A percentile compares a stretch with the other conserved stretches of the same genome.
Evolutionary conservation across 2,888 invertebrate genomes (phyloP).

Genomic region (Atherix ibis): DNA sequence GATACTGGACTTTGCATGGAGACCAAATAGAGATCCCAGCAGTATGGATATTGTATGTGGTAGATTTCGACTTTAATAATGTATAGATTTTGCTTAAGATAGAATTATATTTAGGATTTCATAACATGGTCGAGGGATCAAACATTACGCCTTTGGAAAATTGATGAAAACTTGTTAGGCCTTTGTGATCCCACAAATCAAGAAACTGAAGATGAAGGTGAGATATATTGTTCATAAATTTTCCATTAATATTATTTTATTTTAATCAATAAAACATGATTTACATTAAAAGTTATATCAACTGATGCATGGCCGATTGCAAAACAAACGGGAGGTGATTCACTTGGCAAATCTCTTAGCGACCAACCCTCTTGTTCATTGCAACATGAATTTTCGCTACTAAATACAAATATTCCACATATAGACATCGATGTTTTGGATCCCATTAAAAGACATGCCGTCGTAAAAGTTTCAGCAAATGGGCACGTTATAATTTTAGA

Average conservation of each 20-base stretch:
- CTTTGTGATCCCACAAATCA: slow-evolving; percentile 45
- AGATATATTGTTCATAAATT: no score
- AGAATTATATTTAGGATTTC: slow-evolving; percentile 39
- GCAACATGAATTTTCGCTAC: slow-evolving; percentile 58
- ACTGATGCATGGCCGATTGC: background rate
- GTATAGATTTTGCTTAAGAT: background rate
- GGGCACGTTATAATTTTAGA: slow-evolving; percentile 37
- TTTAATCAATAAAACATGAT: background rate
- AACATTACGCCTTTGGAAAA: slow-evolving; percentile 76
- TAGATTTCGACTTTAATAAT: background rate
- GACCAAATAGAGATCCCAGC: slow-evolving; percentile 43
- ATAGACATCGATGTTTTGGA: slow-evolving; percentile 42
- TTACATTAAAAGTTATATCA: background rate
- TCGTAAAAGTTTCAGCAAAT: slow-evolving; percentile 27
- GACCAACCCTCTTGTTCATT: slow-evolving; percentile 32
- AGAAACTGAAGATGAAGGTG: slow-evolving; percentile 32
- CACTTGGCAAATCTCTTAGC: slow-evolving; percentile 6
- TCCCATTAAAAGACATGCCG: slow-evolving; percentile 37
- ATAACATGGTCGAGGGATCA: slow-evolving; percentile 95
- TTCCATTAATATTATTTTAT: no score
- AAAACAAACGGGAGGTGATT: slow-evolving; percentile 4
- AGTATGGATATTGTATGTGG: slow-evolving; percentile 24
- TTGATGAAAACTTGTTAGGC: slow-evolving; percentile 71
- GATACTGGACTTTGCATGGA: slow-evolving; percentile 89
- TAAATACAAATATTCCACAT: slow-evolving; percentile 60